A percentile compares a stretch with the other conserved stretches of the same genome.
Evolutionary conservation across 2,113 vertebrate species (phyloP).

Genomic region (Clarias magur): DNA sequence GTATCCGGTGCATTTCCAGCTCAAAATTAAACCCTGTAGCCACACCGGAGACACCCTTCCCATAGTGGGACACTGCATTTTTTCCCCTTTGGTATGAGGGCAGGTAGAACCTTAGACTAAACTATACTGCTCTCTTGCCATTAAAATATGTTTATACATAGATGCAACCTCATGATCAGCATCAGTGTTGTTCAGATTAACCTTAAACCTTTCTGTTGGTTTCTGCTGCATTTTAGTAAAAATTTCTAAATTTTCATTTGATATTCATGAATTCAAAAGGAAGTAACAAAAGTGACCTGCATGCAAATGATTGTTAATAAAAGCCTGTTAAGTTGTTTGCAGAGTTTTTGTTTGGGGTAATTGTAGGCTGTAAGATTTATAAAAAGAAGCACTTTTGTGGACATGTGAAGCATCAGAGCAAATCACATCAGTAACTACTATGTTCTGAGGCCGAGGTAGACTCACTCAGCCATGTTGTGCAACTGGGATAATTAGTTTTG

Average conservation of each 20-base stretch:
- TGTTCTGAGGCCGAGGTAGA: constrained; percentile 66
- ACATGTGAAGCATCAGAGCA: constrained; percentile 46
- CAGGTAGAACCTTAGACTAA: neutral
- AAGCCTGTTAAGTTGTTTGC: constrained; percentile 12
- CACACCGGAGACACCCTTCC: neutral
- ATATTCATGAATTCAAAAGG: constrained; percentile 1
- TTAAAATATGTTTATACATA: neutral
- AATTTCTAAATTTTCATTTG: neutral
- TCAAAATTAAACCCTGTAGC: neutral
- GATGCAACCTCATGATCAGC: too few species aligned
- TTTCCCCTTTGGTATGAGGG: neutral
- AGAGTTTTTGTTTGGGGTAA: constrained; percentile 18
- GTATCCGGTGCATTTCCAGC: neutral
- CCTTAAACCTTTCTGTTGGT: neutral
- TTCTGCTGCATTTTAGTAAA: neutral
- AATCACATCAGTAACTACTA: constrained; percentile 74
- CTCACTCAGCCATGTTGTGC: constrained; percentile 74
- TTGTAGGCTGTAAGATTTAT: constrained; percentile 16
- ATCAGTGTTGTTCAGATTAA: neutral
- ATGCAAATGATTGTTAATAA: constrained; percentile 28
- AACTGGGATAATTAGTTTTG: constrained; percentile 81
- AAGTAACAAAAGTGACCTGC: constrained; percentile 14
- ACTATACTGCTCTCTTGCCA: neutral
- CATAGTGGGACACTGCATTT: neutral
- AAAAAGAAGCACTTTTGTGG: neutral